Evolutionary conservation across 2,797 vertebrate species (phyloP).

Genomic region (Pangasius sanitwongsei): DNA sequence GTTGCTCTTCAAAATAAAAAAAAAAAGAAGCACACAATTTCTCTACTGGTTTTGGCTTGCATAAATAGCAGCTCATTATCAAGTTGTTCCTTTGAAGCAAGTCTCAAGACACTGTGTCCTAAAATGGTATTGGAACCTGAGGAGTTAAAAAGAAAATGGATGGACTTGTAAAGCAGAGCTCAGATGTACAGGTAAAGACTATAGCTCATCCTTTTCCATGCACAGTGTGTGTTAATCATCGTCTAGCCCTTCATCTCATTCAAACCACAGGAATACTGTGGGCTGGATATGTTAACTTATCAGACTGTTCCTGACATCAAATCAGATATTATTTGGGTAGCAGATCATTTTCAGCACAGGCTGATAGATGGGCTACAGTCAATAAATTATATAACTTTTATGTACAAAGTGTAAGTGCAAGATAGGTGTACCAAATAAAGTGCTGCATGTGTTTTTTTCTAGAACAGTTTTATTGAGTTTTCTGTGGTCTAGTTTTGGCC

Average conservation of each 20-base stretch:
- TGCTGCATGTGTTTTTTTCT: neutral
- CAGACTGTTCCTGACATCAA: conserved; percentile 9
- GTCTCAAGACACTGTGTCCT: neutral
- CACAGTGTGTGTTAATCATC: neutral
- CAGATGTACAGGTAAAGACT: neutral
- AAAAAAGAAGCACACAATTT: neutral
- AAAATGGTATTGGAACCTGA: neutral
- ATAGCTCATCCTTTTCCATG: neutral
- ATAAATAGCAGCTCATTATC: neutral
- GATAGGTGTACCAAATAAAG: neutral
- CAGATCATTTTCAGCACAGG: neutral
- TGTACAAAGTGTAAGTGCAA: neutral
- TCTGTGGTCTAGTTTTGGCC: conserved; percentile 3
- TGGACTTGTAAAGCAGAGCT: neutral
- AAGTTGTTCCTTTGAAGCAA: neutral
- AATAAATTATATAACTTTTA: neutral
- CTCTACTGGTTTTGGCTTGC: neutral
- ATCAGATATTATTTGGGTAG: conserved; percentile 1
- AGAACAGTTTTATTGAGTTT: neutral
- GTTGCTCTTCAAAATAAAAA: neutral
- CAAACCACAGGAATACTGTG: neutral
- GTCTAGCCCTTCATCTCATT: neutral
- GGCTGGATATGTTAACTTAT: neutral
- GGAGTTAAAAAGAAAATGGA: neutral
- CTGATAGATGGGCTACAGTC: neutral